Conservation (phyloP, 2,797 vertebrate species). For the Spinus pinus region DNA sequence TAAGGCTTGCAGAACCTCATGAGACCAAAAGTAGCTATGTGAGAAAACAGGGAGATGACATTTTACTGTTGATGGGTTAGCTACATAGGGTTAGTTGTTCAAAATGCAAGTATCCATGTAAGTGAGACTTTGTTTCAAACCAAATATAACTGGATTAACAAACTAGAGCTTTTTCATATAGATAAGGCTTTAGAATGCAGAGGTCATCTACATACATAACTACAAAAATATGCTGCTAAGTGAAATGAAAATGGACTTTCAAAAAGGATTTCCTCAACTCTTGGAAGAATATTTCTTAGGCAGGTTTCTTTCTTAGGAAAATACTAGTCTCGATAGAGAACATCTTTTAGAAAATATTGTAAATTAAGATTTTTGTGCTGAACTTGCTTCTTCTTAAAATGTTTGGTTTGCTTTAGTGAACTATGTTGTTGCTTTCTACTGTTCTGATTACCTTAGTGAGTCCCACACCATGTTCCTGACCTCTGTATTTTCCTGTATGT, state of each 20-base stretch:
- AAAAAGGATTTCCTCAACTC: background rate
- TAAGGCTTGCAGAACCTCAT: background rate
- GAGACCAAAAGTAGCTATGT: background rate
- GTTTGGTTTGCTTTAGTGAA: background rate
- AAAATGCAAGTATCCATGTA: background rate
- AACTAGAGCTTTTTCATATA: background rate
- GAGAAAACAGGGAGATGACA: background rate
- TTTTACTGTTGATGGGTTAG: background rate
- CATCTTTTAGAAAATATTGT: background rate
- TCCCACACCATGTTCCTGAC: background rate
- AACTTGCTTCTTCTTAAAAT: background rate
- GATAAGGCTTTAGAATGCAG: background rate
- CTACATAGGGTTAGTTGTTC: background rate
- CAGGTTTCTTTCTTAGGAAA: background rate
- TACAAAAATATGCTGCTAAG: background rate
- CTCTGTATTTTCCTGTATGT: background rate
- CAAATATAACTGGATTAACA: background rate
- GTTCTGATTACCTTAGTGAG: background rate
- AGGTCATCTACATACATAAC: background rate
- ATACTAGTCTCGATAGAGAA: background rate
- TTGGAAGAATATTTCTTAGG: background rate
- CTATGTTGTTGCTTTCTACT: background rate
- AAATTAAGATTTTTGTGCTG: background rate
- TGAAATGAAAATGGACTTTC: background rate
- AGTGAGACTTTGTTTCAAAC: background rate